Evolutionary conservation across 2,888 invertebrate genomes (phyloP).

Genomic region (Phrixothrix hirtus): DNA sequence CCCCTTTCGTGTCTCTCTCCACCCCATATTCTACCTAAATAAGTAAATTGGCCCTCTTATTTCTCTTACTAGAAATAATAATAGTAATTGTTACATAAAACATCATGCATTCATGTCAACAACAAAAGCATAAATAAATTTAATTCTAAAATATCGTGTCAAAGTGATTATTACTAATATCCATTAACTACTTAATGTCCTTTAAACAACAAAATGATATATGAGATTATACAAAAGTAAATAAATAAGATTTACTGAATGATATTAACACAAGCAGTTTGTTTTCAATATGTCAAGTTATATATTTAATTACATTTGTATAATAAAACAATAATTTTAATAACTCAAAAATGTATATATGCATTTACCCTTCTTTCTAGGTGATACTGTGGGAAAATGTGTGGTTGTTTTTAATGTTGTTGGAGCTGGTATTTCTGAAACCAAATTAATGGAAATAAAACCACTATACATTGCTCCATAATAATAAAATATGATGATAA

Average conservation of each 20-base stretch:
- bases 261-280: no score
- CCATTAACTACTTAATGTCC: no score
- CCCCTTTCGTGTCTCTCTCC: constrained; percentile 46
- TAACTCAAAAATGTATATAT: constrained; percentile 7
- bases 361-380: constrained; percentile 67
- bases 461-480: constrained; percentile 25
- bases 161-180: no score
- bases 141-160: no score
- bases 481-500: constrained; percentile 20
- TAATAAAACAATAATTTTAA: constrained; percentile 9
- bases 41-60: no score
- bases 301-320: constrained; percentile 1
- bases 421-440: constrained; percentile 83
- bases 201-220: no score
- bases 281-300: no score
- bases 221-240: constrained; percentile 13
- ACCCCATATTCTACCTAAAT: constrained; percentile 43
- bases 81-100: no score
- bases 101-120: no score
- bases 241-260: no score
- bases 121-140: no score
- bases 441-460: constrained; percentile 39
- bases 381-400: constrained; percentile 62
- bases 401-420: constrained; percentile 72
- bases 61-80: no score